These are phyloP conservation scores for Maniola jurtina DNA, from an alignment of 1,140 invertebrate genomes.

Conservation along the genomic window DNA sequence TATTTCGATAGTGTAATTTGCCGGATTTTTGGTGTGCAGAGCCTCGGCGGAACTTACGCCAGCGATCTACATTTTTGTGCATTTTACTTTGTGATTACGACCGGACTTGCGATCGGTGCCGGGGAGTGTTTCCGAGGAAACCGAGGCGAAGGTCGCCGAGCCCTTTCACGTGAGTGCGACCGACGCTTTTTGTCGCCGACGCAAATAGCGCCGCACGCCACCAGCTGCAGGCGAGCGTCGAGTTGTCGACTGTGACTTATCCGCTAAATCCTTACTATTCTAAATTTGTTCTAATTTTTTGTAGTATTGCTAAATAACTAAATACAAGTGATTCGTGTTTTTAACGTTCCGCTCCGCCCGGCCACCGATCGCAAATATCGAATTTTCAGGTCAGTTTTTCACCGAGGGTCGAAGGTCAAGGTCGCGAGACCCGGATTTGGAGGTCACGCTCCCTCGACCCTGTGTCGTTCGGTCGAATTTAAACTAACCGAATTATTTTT, in stretches of 20 bases:
- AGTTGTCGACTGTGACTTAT: not conserved
- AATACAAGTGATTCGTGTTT: not conserved
- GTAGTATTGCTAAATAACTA: too few species aligned
- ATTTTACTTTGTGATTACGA: conserved; percentile 29
- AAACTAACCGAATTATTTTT: not conserved
- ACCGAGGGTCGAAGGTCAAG: conserved; percentile 13
- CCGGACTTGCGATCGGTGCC: conserved; percentile 27
- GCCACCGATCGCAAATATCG: not conserved
- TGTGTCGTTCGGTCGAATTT: not conserved
- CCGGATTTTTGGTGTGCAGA: conserved; percentile 24
- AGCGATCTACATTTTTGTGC: conserved; percentile 26
- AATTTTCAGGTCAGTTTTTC: conserved; percentile 7
- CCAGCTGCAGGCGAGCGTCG: not conserved
- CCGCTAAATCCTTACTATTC: not conserved
- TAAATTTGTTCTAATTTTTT: not conserved
- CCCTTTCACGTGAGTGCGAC: conserved; percentile 29
- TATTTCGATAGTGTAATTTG: conserved; percentile 27
- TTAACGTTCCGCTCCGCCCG: not conserved
- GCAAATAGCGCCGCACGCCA: not conserved
- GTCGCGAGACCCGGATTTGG: not conserved
- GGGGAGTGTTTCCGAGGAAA: conserved; percentile 33
- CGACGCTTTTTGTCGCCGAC: not conserved
- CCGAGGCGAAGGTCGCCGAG: conserved; percentile 26
- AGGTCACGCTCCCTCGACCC: not conserved
- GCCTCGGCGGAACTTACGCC: conserved; percentile 32